Conservation (phyloP, 92 coral and sea anemone species). For the Hydrozoanthus gracilis region DNA sequence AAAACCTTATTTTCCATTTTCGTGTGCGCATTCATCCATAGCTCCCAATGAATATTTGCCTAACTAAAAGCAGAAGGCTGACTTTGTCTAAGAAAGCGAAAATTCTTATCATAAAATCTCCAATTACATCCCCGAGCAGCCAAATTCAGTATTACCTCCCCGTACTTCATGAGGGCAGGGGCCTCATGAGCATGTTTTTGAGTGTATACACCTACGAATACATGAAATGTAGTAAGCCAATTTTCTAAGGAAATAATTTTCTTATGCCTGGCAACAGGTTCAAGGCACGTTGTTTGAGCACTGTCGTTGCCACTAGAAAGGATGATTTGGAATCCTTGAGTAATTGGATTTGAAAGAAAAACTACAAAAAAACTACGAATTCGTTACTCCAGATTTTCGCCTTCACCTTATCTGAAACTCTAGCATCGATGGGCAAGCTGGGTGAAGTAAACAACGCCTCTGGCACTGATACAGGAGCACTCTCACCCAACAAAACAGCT, state of each 20-base stretch:
- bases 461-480: not conserved
- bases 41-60: constrained; percentile 44
- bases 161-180: constrained; percentile 30
- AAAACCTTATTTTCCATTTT: not conserved
- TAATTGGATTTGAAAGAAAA: not conserved
- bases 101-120: constrained; percentile 36
- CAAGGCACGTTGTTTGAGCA: constrained; percentile 10
- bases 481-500: not conserved
- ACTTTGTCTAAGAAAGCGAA: constrained; percentile 22
- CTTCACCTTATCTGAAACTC: constrained; percentile 52
- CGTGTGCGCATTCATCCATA: constrained; percentile 48
- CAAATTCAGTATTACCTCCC: constrained; percentile 29
- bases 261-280: not conserved
- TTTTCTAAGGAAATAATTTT: constrained; percentile 15
- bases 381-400: constrained; percentile 39
- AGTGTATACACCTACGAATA: constrained; percentile 38
- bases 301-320: not conserved
- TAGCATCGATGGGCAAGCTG: constrained; percentile 61
- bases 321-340: not conserved
- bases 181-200: constrained; percentile 35
- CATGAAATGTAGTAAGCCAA: constrained; percentile 10
- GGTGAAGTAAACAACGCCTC: not conserved
- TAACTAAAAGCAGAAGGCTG: not conserved
- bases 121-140: constrained; percentile 28
- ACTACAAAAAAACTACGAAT: not conserved